Evolutionary conservation across 2,797 vertebrate species (phyloP).

Genomic region (Lemur catta): DNA sequence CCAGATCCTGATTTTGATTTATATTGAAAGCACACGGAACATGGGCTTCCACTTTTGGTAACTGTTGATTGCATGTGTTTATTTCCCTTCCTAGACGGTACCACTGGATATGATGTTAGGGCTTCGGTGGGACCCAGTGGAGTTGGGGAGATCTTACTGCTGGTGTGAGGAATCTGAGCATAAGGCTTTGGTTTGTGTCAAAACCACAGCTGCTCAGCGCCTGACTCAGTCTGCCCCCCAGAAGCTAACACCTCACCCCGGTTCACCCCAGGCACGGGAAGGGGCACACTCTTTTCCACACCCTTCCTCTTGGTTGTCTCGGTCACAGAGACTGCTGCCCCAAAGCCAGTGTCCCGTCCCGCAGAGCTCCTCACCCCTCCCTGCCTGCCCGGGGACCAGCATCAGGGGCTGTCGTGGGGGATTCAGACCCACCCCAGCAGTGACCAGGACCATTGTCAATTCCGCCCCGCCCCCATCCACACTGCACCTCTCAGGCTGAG

Average conservation of each 20-base stretch:
- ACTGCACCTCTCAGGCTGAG: too few relatives aligned
- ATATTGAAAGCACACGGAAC: background rate
- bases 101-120: background rate
- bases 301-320: background rate
- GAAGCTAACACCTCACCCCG: background rate
- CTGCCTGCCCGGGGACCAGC: background rate
- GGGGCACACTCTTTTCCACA: background rate
- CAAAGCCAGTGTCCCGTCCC: background rate
- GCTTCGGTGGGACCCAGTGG: background rate
- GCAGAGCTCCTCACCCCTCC: background rate
- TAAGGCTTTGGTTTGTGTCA: background rate
- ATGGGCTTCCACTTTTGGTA: background rate
- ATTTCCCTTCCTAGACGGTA: rapidly evolving
- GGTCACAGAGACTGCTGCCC: background rate
- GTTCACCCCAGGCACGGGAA: background rate
- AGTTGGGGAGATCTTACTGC: background rate
- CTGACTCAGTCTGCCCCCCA: background rate
- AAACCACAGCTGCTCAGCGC: background rate
- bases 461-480: rapidly evolving
- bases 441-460: background rate
- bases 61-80: background rate
- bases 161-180: background rate
- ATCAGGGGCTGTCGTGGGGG: background rate
- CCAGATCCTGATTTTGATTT: background rate
- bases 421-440: background rate